Base-by-base conservation (phyloP, 37 sponge, comb jelly and placozoan genomes). In the Theonella swinhoei region DNA sequence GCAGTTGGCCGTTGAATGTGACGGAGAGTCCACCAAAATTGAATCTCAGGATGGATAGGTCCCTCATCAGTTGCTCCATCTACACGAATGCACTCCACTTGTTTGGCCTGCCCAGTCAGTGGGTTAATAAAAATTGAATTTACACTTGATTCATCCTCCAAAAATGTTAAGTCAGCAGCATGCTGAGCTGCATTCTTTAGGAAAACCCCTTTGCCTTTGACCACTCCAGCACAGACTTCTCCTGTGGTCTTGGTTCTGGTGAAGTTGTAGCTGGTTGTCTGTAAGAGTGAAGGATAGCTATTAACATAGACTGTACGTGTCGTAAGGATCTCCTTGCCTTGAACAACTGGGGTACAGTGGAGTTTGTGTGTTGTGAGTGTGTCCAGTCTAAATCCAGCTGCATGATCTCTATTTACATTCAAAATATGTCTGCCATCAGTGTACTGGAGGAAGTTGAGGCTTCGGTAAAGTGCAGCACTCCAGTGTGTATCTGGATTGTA, bases 11-110 rank as follows among this genome's bases (percentile, higher is more conserved):
- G 36, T 24, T 8, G 9, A 0, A 82, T 11, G 62, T 83, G 83
- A 26, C 74, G 23, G 0, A 24, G 39, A 60, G 83, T 38, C 83
- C 83, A 83, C n/a, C 32, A 42, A 61, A 72, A 82, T 74, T 82
- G 83, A 5, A 71, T 39, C 65, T 82, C 83, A 60, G 54, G 63
- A 71, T 82, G 83, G 37, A 19, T 40, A 5, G 83, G 83, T 19
- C 73, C 83, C 39, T 82, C 83, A 71, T 71, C 83, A 58, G 23
- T 72, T 7, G 73, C 83, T 20, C 83, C 83, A 31, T 82, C 83
- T 19, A 82, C 83, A 61, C 83, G 47, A 35, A 72, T 39, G 47
- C 83, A 82, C 39, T 82, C 83, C 7, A 82, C 20, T 38, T 25
- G 36, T 26, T 81, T 81, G 31, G 58, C 11, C 8, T 42, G n/a